Evolutionary conservation across 1,140 invertebrate species (phyloP).

Genomic region (Eueides isabella): DNA sequence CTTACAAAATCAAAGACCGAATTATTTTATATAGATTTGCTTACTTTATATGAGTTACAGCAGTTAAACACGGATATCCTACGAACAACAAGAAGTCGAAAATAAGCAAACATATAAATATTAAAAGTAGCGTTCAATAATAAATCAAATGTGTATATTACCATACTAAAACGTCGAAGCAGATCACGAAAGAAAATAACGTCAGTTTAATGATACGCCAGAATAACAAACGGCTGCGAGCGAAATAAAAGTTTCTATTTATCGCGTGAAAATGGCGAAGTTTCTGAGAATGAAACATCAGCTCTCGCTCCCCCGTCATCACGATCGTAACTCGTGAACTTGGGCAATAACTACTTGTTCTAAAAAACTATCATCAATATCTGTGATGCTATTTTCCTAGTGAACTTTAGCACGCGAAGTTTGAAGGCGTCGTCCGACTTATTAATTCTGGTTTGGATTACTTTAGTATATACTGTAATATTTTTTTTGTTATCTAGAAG

Average conservation of each 20-base stretch:
- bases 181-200: conserved; percentile 32
- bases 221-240: conserved; percentile 39
- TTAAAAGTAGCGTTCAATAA: conserved; percentile 15
- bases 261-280: conserved; percentile 38
- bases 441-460: conserved; percentile 34
- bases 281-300: conserved; percentile 43
- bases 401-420: conserved; percentile 22
- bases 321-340: conserved; percentile 45
- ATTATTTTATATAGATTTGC: not conserved
- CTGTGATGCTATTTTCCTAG: conserved; percentile 25
- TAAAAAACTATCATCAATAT: conserved; percentile 43
- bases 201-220: conserved; percentile 36
- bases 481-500: not conserved
- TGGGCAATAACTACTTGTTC: conserved; percentile 47
- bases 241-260: conserved; percentile 37
- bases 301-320: conserved; percentile 42
- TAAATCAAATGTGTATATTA: conserved; percentile 24
- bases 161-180: conserved; percentile 29
- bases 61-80: conserved; percentile 2
- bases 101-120: conserved; percentile 11
- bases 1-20: too few species aligned
- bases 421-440: conserved; percentile 30
- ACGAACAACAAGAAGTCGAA: not conserved
- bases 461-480: not conserved
- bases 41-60: not conserved